Conservation (phyloP, 1,140 invertebrate species). For the Neuroterus valhalla region DNA sequence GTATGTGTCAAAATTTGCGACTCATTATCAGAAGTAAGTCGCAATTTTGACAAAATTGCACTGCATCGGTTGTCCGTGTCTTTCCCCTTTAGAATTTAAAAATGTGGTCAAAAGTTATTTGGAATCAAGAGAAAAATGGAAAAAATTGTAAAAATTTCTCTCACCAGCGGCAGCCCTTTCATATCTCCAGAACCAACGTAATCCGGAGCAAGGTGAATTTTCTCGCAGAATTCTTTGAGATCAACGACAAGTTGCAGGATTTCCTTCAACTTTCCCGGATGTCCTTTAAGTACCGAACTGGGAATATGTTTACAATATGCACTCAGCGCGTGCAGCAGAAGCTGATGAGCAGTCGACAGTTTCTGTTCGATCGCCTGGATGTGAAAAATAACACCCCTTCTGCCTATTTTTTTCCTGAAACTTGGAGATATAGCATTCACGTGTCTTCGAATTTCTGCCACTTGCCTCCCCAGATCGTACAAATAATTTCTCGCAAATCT, state of each 20-base stretch:
- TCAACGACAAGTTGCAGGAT: slow-evolving; percentile 64
- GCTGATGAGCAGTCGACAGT: slow-evolving; percentile 65
- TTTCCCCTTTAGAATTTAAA: slow-evolving; percentile 57
- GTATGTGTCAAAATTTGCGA: slow-evolving; percentile 55
- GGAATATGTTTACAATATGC: slow-evolving; percentile 72
- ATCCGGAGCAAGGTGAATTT: slow-evolving; percentile 62
- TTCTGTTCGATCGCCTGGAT: slow-evolving; percentile 69
- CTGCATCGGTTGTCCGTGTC: slow-evolving; percentile 63
- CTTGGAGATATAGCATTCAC: slow-evolving; percentile 53
- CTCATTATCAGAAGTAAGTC: slow-evolving; percentile 59
- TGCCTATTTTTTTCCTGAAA: slow-evolving; percentile 52
- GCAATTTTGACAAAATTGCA: slow-evolving; percentile 65
- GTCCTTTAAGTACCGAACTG: slow-evolving; percentile 62
- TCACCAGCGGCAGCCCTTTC: slow-evolving; percentile 58
- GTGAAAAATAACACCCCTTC: slow-evolving; percentile 57
- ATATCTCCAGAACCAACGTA: slow-evolving; percentile 66
- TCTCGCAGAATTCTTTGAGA: slow-evolving; percentile 62
- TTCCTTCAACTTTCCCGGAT: slow-evolving; percentile 68
- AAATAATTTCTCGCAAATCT: slow-evolving; percentile 73
- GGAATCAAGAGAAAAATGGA: not conserved
- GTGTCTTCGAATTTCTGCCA: slow-evolving; percentile 64
- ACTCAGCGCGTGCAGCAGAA: slow-evolving; percentile 65
- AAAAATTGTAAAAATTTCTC: slow-evolving; percentile 28
- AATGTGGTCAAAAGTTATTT: slow-evolving; percentile 29
- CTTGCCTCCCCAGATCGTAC: slow-evolving; percentile 68